Percentiles rank a stretch among this genome's conserved stretches.
phyloP scores from a whole-genome alignment of 1,140 invertebrate species.

The Cotesia typhae region DNA sequence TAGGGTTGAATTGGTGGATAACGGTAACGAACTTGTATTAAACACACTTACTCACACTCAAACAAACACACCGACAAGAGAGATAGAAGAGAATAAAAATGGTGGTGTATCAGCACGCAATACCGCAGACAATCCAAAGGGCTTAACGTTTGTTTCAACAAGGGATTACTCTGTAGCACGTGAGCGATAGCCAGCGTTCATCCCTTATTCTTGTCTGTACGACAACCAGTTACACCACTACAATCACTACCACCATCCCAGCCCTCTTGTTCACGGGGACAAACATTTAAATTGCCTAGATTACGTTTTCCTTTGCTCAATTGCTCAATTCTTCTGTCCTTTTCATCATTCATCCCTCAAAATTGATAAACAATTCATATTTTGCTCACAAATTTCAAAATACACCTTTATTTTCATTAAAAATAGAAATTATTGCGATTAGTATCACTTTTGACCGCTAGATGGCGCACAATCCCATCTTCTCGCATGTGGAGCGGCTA shows the following conservation, averaged over 20 bases:
- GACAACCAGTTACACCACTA: too few relatives aligned
- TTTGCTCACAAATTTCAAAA: too few relatives aligned
- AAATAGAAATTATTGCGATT: too few relatives aligned
- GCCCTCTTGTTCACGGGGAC: slow-evolving; percentile 37
- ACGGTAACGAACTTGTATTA: slow-evolving; percentile 12
- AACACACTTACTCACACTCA: neutral
- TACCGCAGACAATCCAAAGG: slow-evolving; percentile 56
- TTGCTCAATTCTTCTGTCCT: neutral
- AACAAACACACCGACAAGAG: neutral
- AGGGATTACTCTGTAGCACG: slow-evolving; percentile 52
- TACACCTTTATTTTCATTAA: too few relatives aligned
- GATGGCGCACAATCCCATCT: too few relatives aligned
- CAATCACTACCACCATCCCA: neutral
- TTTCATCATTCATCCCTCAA: neutral
- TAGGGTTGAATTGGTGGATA: slow-evolving; percentile 7
- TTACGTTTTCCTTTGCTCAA: slow-evolving; percentile 35
- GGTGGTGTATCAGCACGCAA: slow-evolving; percentile 47
- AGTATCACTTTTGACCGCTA: too few relatives aligned
- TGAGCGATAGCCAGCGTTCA: slow-evolving; percentile 39
- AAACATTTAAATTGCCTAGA: slow-evolving; percentile 59
- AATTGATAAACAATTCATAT: too few relatives aligned
- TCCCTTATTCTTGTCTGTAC: slow-evolving; percentile 5
- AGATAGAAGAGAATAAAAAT: neutral
- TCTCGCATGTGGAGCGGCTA: too few relatives aligned
- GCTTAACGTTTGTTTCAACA: slow-evolving; percentile 59